Base-by-base conservation (phyloP, 2,797 vertebrate genomes). In the Sebastes cheni region DNA sequence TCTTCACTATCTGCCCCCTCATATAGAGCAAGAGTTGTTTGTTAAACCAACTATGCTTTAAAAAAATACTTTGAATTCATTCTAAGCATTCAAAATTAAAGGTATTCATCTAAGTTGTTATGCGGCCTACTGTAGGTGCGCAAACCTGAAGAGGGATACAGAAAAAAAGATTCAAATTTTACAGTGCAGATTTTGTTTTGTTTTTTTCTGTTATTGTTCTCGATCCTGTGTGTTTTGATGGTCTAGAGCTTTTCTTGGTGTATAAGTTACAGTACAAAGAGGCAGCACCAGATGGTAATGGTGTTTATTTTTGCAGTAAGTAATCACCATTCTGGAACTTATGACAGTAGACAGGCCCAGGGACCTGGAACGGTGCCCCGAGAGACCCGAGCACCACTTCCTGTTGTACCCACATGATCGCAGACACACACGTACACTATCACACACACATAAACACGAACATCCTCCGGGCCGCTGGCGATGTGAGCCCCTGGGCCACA, bases 231-330 rank as follows among this genome's bases (percentile, higher is more conserved):
- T 89, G 90, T 94, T 93, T 92, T 96, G 95, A 95, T 96, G 94
- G 95, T 95, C 93, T 90, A 94, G 66, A 95, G 92, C 89, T 85
- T 93, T 94, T 91, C 90, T 89, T 67, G 83, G 75, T 94, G 91
- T 89, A 89, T 95, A 92, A 64, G 90, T 94, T 95, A 91, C 93
- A 91, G 84, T 84, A 83, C 76, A 90, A 82, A 89, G 86, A 91
- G 79, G 89, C 89, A 89, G 86, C 88, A 90, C 88, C 90, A 91
- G 92, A 95, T 95, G 94, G 91, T 92, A 93, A 95, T 89, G 85
- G 88, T 95, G 93, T 95, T 96, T 94, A 94, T 95, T 95, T 95
- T 94, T 87, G 83, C 91, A 90, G 91, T 81, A 91, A 88, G 91
- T 93, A 94, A 95, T 96, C 93, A 95, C 90, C 84, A 88, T 83